Conservation (phyloP, 2,888 invertebrate genomes). For the Hyposoter didymator region DNA sequence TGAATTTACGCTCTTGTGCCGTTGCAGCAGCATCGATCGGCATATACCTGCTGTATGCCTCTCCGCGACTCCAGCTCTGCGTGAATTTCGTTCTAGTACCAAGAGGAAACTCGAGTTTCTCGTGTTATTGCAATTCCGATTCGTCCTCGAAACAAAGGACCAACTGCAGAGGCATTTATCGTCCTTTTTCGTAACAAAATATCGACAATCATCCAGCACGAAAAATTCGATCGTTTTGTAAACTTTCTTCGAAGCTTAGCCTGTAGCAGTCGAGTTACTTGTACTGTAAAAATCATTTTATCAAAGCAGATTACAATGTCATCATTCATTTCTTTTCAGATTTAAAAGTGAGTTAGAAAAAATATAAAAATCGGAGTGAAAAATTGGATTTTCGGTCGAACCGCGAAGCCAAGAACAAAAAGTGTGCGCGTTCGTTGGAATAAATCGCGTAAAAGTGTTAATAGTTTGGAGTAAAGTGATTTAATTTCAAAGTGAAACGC, state of each 20-base stretch:
- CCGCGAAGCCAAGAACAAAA: background rate
- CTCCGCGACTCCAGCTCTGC: background rate
- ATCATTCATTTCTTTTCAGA: background rate
- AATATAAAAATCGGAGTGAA: constrained; percentile 1
- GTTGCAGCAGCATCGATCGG: too few relatives aligned
- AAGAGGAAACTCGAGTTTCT: background rate
- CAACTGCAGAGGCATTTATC: background rate
- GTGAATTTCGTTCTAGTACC: background rate
- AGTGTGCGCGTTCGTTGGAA: constrained; percentile 7
- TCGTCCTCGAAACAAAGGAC: background rate
- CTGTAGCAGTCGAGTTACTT: background rate
- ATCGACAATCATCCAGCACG: background rate
- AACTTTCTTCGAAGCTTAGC: background rate
- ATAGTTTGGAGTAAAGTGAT: constrained; percentile 1
- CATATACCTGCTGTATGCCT: background rate
- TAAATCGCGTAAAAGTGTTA: constrained; percentile 30
- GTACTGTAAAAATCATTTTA: background rate
- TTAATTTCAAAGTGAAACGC: background rate
- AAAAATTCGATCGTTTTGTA: background rate
- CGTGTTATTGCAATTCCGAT: background rate
- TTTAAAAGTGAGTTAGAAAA: constrained; percentile 10
- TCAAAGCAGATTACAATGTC: too few relatives aligned
- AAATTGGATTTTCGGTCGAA: background rate
- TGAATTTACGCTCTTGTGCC: background rate
- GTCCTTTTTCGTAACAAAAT: background rate